phyloP scores from a whole-genome alignment of 2,888 invertebrate genomes.

The Helicoverpa assulta region DNA sequence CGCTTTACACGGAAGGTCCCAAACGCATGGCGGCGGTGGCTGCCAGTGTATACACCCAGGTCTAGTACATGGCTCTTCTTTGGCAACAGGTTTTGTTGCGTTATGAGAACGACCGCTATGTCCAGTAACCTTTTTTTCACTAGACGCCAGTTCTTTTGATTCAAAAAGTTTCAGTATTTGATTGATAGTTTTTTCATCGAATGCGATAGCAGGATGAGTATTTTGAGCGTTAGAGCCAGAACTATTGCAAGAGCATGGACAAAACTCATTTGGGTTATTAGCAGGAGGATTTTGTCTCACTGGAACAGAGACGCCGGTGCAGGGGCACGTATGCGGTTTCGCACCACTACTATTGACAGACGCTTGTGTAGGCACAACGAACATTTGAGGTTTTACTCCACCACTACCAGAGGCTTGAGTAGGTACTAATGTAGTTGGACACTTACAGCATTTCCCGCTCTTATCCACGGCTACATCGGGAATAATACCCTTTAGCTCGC shows the following conservation, averaged over 20 bases:
- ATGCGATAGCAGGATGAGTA: constrained; percentile 65
- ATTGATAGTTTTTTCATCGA: constrained; percentile 75
- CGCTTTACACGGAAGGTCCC: constrained; percentile 84
- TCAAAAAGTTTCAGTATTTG: constrained; percentile 75
- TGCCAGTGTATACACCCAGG: constrained; percentile 82
- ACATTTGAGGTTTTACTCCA: constrained; percentile 19
- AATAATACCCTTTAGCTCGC: constrained; percentile 82
- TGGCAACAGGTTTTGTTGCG: constrained; percentile 59
- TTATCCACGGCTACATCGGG: constrained; percentile 72
- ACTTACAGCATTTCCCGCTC: constrained; percentile 84
- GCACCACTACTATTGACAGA: constrained; percentile 19
- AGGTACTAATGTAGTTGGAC: constrained; percentile 62
- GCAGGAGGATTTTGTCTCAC: constrained; percentile 27
- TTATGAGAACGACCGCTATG: constrained; percentile 71
- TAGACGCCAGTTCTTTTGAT: constrained; percentile 67
- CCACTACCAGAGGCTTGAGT: constrained; percentile 39
- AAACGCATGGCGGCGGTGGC: constrained; percentile 83
- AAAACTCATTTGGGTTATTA: constrained; percentile 17
- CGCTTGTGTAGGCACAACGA: constrained; percentile 48
- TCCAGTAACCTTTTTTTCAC: constrained; percentile 61
- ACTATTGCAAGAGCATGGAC: constrained; percentile 64
- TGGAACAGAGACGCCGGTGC: constrained; percentile 37
- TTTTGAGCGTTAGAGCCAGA: constrained; percentile 47
- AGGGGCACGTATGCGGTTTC: constrained; percentile 56
- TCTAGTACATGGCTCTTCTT: constrained; percentile 79